Evolutionary conservation across 1,140 invertebrate species (phyloP), one percentile per base, ranked within the genome.

Genomic region (Sycophaga agraensis): DNA sequence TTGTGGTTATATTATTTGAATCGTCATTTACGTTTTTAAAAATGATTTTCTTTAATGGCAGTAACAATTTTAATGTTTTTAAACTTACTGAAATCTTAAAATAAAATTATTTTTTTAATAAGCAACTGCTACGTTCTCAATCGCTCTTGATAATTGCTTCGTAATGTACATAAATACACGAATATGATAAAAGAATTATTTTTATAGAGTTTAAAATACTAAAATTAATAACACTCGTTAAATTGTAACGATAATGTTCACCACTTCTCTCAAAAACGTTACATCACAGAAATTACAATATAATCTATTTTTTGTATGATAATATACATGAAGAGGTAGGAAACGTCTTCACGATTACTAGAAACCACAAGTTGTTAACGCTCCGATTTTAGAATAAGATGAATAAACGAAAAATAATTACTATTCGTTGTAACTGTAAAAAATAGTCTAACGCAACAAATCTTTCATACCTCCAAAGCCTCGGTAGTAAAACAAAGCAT

Each of bases 281-380:
- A 1, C 16, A 37, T 50, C 43, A 43, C 19, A 40, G 26, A 59
- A 59, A 59, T 43, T 19, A 43, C 28, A 43, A 43, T 51, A 7
- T 3, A 59, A 59, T 51, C 21, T 19, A 34, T 3, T 51, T 51
- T 43, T 28, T 43, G 9, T 42, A 59, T 19, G 19, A 49, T 35
- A 21, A 45, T 39, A 34, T 59, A 43, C 8, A 35, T 26, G 24
- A 19, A 59, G 37, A 34, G 39, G 28, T 51, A 54, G 51, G 50
- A 59, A 51, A 45, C 42, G 31, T 53, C 31, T 45, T 45, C 21
- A 53, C 42, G 53, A 34, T 45, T 60, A 40, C 11, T 53, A 34
- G 45, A 45, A 60, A 45, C 14, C 28, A 60, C 28, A 16, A 19
- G 16, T 37, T 43, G 53, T 53, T 45, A 53, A 60, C 43, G 24